These are phyloP conservation scores for Blastobasis lacticolella DNA, from an alignment of 2,888 invertebrate species.

Conservation along the genomic window DNA sequence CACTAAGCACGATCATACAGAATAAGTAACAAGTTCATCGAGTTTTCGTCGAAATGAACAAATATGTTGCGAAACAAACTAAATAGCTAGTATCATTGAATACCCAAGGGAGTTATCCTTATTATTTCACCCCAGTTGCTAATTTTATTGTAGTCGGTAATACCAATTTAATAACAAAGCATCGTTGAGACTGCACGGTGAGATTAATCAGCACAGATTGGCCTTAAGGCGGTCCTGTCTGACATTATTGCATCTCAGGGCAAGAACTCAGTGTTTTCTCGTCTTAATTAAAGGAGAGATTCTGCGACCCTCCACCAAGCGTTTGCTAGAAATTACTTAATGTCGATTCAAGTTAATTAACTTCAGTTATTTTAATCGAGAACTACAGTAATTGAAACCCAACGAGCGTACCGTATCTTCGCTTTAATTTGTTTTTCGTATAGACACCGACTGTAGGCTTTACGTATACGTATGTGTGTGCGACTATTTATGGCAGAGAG, in stretches of 20 bases:
- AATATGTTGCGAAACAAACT: too few species aligned
- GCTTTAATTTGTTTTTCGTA: slow-evolving; percentile 5
- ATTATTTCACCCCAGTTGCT: too few species aligned
- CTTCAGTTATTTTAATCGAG: slow-evolving; percentile 36
- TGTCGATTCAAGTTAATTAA: slow-evolving; percentile 35
- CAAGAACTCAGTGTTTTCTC: slow-evolving; percentile 33
- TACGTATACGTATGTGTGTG: slow-evolving; percentile 39
- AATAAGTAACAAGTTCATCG: too few species aligned
- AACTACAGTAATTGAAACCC: slow-evolving; percentile 22
- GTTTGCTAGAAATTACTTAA: slow-evolving; percentile 31
- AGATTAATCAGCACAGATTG: slow-evolving; percentile 21
- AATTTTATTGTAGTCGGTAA: slow-evolving; percentile 2
- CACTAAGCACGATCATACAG: too few species aligned
- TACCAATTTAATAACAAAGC: slow-evolving; percentile 9
- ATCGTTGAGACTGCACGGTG: slow-evolving; percentile 16
- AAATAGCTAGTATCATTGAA: too few species aligned
- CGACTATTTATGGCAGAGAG: slow-evolving; percentile 50
- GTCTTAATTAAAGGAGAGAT: slow-evolving; percentile 42
- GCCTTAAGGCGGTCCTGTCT: slow-evolving; percentile 14
- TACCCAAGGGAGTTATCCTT: too few species aligned
- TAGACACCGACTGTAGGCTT: slow-evolving; percentile 8
- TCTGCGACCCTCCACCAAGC: slow-evolving; percentile 23
- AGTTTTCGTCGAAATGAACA: too few species aligned
- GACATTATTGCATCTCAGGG: slow-evolving; percentile 23
- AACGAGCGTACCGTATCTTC: background rate